These are phyloP conservation scores for Hyposoter didymator DNA, from an alignment of 2,888 invertebrate species.

Conservation along the genomic window DNA sequence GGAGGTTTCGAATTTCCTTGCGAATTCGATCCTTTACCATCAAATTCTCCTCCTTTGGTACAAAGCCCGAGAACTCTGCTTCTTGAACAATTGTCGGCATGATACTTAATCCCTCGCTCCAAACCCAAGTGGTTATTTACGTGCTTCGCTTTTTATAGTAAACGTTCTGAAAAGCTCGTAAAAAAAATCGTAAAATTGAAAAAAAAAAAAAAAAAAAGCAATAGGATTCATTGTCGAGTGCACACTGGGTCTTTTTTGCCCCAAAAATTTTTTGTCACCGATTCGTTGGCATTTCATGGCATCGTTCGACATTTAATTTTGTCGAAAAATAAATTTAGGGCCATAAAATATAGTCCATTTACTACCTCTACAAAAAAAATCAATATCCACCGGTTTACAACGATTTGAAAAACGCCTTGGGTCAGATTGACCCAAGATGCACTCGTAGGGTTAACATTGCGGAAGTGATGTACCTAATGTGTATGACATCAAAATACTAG, in stretches of 20 bases:
- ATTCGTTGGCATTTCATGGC: too few species aligned
- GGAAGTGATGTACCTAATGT: background rate
- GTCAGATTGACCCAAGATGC: too few species aligned
- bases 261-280: too few species aligned
- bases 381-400: too few species aligned
- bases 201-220: background rate
- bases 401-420: too few species aligned
- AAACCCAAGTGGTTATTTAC: constrained; percentile 26
- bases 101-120: constrained; percentile 42
- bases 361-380: too few species aligned
- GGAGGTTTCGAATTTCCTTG: constrained; percentile 46
- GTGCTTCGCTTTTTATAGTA: background rate
- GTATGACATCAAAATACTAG: background rate
- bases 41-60: constrained; percentile 31
- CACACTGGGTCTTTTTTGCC: too few species aligned
- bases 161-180: background rate
- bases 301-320: too few species aligned
- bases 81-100: constrained; percentile 29
- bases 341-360: too few species aligned
- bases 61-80: constrained; percentile 18
- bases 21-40: constrained; percentile 54
- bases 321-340: too few species aligned
- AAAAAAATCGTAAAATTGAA: background rate
- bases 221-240: too few species aligned
- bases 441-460: too few species aligned